Percentiles rank a stretch among this genome's conserved stretches.
phyloP scores from a whole-genome alignment of 2,797 vertebrate genomes.

The Sebastes paucispinis region DNA sequence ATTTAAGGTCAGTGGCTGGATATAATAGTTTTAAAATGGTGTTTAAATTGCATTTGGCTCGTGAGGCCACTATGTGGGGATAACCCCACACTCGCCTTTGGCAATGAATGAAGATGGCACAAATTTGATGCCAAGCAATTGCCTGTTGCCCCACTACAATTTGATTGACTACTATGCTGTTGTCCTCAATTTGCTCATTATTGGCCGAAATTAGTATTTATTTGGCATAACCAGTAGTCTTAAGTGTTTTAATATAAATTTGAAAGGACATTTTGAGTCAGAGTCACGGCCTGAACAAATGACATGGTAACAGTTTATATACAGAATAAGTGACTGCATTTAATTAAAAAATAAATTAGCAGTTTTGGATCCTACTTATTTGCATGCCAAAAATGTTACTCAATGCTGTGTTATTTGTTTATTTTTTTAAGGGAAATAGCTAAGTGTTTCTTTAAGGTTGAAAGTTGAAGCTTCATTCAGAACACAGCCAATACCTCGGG shows the following conservation, averaged over 20 bases:
- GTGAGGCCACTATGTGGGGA: background rate
- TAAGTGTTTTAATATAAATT: background rate
- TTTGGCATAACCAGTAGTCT: background rate
- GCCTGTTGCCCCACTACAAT: background rate
- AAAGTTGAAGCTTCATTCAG: slow-evolving; percentile 31
- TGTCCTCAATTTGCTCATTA: background rate
- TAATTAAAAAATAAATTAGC: background rate
- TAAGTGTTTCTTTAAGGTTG: slow-evolving; percentile 7
- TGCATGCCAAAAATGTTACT: background rate
- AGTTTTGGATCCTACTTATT: background rate
- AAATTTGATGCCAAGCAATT: background rate
- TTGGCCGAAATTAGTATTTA: background rate
- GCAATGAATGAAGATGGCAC: background rate
- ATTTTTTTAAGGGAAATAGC: background rate
- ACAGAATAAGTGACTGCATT: background rate
- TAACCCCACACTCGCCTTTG: background rate
- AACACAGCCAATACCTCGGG: slow-evolving; percentile 14
- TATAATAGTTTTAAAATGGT: background rate
- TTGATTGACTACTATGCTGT: background rate
- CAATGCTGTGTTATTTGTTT: background rate
- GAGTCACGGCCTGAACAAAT: background rate
- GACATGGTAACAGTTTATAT: background rate
- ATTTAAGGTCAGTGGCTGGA: background rate
- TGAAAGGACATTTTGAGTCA: background rate
- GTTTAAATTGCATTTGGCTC: background rate